Conservation (phyloP, 2,888 invertebrate species). For the Drosophila mettleri region DNA sequence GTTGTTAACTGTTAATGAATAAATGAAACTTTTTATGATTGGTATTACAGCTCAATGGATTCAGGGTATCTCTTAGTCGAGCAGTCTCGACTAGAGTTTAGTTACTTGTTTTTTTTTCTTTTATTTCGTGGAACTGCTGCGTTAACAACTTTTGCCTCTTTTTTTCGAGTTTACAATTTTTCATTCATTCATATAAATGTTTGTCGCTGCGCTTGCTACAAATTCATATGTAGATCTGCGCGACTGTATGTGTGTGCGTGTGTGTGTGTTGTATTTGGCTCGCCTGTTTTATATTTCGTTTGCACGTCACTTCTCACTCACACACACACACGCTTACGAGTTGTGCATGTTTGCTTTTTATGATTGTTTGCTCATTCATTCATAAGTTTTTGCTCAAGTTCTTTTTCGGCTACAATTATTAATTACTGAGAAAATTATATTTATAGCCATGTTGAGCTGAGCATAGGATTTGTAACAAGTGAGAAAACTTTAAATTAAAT, state of each 20-base stretch:
- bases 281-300: slow-evolving; percentile 62
- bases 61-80: too few species aligned
- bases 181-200: slow-evolving; percentile 69
- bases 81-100: too few species aligned
- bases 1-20: too few species aligned
- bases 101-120: slow-evolving; percentile 47
- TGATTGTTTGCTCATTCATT: slow-evolving; percentile 59
- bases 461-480: neutral
- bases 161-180: slow-evolving; percentile 71
- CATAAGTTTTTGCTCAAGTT: slow-evolving; percentile 62
- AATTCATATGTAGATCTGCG: slow-evolving; percentile 26
- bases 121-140: slow-evolving; percentile 79
- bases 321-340: slow-evolving; percentile 20
- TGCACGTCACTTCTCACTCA: slow-evolving; percentile 45
- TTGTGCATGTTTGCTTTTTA: slow-evolving; percentile 31
- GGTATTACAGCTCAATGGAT: too few species aligned
- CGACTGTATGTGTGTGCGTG: slow-evolving; percentile 6
- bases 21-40: too few species aligned
- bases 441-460: slow-evolving; percentile 44
- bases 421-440: slow-evolving; percentile 21
- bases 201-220: slow-evolving; percentile 37
- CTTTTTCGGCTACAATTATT: slow-evolving; percentile 28
- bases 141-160: slow-evolving; percentile 76
- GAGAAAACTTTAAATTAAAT: too few species aligned
- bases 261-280: slow-evolving; percentile 34